Conservation (phyloP, 2,113 vertebrate genomes). For the Jaculus jaculus region DNA sequence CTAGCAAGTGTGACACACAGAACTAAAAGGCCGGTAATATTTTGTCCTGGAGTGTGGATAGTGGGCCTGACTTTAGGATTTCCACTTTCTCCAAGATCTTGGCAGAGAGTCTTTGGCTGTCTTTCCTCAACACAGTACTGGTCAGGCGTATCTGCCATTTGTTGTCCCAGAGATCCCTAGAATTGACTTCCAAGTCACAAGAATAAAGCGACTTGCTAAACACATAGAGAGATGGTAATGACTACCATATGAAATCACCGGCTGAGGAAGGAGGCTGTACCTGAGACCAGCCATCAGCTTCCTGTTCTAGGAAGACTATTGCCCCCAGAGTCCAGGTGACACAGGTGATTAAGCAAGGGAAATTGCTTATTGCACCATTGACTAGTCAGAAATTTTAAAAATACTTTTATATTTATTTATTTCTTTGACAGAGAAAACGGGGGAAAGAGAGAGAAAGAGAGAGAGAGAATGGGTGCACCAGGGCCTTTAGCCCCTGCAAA, state of each 20-base stretch:
- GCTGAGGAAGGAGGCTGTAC: background rate
- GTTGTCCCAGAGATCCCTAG: background rate
- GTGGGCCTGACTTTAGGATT: background rate
- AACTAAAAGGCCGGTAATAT: background rate
- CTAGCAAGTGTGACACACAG: background rate
- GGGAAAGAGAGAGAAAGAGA: no score
- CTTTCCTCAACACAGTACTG: background rate
- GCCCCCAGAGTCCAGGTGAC: slow-evolving; percentile 68
- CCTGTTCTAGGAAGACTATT: slow-evolving; percentile 59
- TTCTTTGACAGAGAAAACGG: no score
- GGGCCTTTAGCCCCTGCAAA: no score
- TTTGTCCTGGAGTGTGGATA: background rate
- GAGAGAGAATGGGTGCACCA: no score
- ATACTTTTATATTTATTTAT: no score
- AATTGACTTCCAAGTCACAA: background rate
- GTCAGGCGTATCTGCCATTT: background rate
- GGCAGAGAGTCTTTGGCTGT: background rate
- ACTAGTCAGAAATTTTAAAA: no score
- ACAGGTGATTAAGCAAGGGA: slow-evolving; percentile 79
- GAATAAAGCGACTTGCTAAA: slow-evolving; percentile 44
- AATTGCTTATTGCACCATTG: slow-evolving; percentile 80
- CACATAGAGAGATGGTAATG: background rate
- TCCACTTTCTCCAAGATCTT: background rate
- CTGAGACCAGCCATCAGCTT: background rate
- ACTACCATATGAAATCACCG: background rate